phyloP scores from a whole-genome alignment of 2,113 vertebrate species.

The Nothocercus julius region DNA sequence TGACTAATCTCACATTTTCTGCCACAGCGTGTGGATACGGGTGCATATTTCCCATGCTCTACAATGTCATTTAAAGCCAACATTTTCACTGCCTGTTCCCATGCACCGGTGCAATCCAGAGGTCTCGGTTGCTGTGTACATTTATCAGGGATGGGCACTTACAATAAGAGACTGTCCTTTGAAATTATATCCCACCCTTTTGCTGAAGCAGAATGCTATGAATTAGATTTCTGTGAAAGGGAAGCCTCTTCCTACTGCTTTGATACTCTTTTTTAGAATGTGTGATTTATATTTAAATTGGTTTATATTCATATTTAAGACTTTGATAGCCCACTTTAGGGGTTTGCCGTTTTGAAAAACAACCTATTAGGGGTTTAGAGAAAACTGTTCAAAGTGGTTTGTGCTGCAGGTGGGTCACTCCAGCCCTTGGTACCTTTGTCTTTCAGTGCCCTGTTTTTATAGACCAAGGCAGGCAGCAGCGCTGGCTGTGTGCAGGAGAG shows the following conservation, averaged over 20 bases:
- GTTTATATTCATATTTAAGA: not conserved
- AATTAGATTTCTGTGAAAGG: not conserved
- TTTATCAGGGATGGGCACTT: not conserved
- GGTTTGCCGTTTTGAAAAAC: not conserved
- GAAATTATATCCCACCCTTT: not conserved
- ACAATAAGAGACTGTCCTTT: not conserved
- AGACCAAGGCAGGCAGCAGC: not conserved
- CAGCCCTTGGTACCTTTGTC: not conserved
- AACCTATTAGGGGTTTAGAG: not conserved
- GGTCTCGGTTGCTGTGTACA: accelerated
- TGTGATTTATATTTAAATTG: not conserved
- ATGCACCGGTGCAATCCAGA: not conserved
- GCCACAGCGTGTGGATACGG: not conserved
- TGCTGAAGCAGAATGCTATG: not conserved
- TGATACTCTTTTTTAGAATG: not conserved
- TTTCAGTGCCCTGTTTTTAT: not conserved
- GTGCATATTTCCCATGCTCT: accelerated
- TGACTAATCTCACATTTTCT: not conserved
- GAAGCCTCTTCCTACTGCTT: accelerated
- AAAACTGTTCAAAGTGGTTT: not conserved
- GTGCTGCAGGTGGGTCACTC: not conserved
- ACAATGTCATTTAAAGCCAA: not conserved
- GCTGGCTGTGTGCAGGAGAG: not conserved
- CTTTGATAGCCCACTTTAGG: accelerated
- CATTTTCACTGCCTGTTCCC: not conserved